Evolutionary conservation across 2,113 vertebrate species (phyloP).

Genomic region (Brachypteracias leptosomus): DNA sequence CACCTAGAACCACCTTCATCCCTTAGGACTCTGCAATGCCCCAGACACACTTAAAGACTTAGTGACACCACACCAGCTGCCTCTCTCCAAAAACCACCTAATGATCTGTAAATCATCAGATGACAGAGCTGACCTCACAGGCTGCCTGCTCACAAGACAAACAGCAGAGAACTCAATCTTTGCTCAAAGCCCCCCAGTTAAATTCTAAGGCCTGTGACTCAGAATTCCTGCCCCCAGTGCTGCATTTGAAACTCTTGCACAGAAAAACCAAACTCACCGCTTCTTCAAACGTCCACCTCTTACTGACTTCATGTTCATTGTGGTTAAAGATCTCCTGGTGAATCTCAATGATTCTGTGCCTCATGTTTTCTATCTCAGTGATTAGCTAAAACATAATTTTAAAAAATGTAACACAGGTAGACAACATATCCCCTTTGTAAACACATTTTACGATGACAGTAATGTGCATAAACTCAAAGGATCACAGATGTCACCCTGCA

Average conservation of each 20-base stretch:
- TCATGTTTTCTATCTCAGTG: conserved; percentile 99
- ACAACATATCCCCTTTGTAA: fast-evolving
- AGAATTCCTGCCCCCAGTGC: not conserved
- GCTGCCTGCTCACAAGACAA: not conserved
- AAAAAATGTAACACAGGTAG: not conserved
- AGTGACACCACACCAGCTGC: too few relatives aligned
- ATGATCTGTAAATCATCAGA: not conserved
- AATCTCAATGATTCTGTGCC: conserved; percentile 93
- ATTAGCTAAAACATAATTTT: conserved; percentile 78
- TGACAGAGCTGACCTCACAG: not conserved
- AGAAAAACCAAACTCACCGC: conserved; percentile 80
- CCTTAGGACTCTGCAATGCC: not conserved
- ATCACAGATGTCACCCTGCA: not conserved
- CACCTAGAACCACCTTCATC: not conserved
- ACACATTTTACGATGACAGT: too few relatives aligned
- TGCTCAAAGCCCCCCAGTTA: not conserved
- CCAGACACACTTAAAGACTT: too few relatives aligned
- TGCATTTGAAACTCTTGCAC: fast-evolving
- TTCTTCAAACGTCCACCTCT: conserved; percentile 97
- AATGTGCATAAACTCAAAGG: fast-evolving
- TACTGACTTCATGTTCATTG: conserved; percentile 99
- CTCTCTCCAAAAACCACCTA: not conserved
- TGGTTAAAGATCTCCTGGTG: conserved; percentile 97
- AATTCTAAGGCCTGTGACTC: not conserved
- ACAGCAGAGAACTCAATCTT: fast-evolving